A percentile compares a stretch with the other conserved stretches of the same genome.
Evolutionary conservation across 2,113 vertebrate genomes (phyloP).

Genomic region (Peucedramus taeniatus): DNA sequence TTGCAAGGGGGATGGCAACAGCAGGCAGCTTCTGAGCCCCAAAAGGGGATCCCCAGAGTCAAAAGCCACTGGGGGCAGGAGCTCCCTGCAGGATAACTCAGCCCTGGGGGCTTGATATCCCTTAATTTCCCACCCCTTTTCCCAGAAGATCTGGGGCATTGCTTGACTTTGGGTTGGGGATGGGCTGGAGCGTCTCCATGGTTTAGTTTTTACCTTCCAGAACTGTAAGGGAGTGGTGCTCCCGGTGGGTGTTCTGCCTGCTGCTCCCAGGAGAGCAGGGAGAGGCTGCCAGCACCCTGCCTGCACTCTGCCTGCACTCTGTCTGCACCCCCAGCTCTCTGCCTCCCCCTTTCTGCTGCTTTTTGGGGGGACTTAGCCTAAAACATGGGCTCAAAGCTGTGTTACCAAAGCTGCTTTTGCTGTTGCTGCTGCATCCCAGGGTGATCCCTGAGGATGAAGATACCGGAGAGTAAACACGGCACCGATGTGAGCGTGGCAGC

Average conservation of each 20-base stretch:
- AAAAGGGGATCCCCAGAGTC: rapidly evolving
- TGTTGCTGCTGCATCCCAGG: background rate
- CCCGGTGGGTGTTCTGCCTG: background rate
- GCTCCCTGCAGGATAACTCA: background rate
- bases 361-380: background rate
- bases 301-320: background rate
- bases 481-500: rapidly evolving
- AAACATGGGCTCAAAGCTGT: rapidly evolving
- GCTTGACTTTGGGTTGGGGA: background rate
- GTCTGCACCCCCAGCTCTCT: background rate
- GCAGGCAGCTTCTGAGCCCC: background rate
- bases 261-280: background rate
- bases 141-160: background rate
- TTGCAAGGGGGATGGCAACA: rapidly evolving
- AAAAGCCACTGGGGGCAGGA: background rate
- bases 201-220: background rate
- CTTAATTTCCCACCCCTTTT: background rate
- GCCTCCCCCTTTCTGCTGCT: background rate
- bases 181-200: background rate
- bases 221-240: background rate
- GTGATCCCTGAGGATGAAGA: background rate
- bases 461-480: rapidly evolving
- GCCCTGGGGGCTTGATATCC: background rate
- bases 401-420: background rate
- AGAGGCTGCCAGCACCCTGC: background rate